Percentiles rank a stretch among this genome's conserved stretches.
Conservation (phyloP, 2,888 invertebrate genomes). For the Temnothorax rugatulus region DNA sequence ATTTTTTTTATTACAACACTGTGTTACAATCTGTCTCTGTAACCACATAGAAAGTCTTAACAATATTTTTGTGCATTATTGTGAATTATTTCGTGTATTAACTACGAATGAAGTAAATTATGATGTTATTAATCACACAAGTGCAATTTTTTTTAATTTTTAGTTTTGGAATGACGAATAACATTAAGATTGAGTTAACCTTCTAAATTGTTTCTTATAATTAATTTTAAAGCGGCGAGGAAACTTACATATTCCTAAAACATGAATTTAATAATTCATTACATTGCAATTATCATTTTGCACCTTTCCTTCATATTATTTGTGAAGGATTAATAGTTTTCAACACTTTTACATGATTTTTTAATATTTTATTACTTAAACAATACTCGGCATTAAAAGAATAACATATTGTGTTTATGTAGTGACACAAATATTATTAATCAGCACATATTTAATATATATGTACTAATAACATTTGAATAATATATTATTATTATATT, state of each 20-base stretch:
- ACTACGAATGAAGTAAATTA: conserved; percentile 54
- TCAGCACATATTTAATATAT: conserved; percentile 26
- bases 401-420: conserved; percentile 33
- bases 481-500: not conserved
- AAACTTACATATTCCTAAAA: conserved; percentile 85
- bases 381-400: conserved; percentile 15
- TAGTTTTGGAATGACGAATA: conserved; percentile 67
- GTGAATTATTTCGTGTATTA: conserved; percentile 48
- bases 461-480: conserved; percentile 1
- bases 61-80: conserved; percentile 46
- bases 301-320: conserved; percentile 34
- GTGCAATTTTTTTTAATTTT: conserved; percentile 66
- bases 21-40: conserved; percentile 47
- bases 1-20: conserved; percentile 54
- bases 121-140: conserved; percentile 49
- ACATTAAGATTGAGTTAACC: conserved; percentile 69
- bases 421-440: conserved; percentile 29
- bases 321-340: conserved; percentile 54
- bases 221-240: conserved; percentile 81
- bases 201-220: conserved; percentile 74
- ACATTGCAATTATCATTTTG: conserved; percentile 43
- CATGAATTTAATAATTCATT: conserved; percentile 33
- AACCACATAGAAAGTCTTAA: conserved; percentile 58
- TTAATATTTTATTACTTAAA: conserved; percentile 28
- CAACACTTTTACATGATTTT: conserved; percentile 66